Evolutionary conservation across 2,888 invertebrate species (phyloP).

Genomic region (Agriopis marginaria): DNA sequence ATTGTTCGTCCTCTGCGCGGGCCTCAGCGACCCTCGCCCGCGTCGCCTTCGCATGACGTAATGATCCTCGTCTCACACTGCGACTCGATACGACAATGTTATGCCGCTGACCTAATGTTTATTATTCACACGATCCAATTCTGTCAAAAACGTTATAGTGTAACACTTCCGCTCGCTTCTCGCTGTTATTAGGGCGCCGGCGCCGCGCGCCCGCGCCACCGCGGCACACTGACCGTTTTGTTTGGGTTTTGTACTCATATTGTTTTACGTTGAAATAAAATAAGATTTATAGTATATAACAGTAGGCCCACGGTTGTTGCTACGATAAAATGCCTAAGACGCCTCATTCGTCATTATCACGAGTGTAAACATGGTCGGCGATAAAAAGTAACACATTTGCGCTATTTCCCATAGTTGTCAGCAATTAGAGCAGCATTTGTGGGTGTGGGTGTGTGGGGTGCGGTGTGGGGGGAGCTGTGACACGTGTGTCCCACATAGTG

Average conservation of each 20-base stretch:
- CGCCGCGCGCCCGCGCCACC: slow-evolving; percentile 28
- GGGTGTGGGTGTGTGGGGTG: slow-evolving; percentile 53
- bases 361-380: slow-evolving; percentile 69
- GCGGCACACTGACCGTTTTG: slow-evolving; percentile 37
- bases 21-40: slow-evolving; percentile 49
- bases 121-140: slow-evolving; percentile 76
- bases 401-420: slow-evolving; percentile 82
- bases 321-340: slow-evolving; percentile 56
- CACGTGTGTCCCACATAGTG: slow-evolving; percentile 84
- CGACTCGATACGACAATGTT: slow-evolving; percentile 60
- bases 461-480: slow-evolving; percentile 57
- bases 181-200: slow-evolving; percentile 59
- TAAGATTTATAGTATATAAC: slow-evolving; percentile 37
- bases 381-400: slow-evolving; percentile 78
- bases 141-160: slow-evolving; percentile 65
- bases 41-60: slow-evolving; percentile 56
- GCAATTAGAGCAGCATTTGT: slow-evolving; percentile 78
- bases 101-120: slow-evolving; percentile 66
- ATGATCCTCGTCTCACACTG: slow-evolving; percentile 57
- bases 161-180: slow-evolving; percentile 62
- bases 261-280: slow-evolving; percentile 46
- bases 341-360: slow-evolving; percentile 67
- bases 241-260: slow-evolving; percentile 52
- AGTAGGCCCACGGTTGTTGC: slow-evolving; percentile 43
- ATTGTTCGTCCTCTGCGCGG: slow-evolving; percentile 59